Evolutionary conservation across 2,888 invertebrate species (phyloP).

Genomic region (Trimorus sp.): DNA sequence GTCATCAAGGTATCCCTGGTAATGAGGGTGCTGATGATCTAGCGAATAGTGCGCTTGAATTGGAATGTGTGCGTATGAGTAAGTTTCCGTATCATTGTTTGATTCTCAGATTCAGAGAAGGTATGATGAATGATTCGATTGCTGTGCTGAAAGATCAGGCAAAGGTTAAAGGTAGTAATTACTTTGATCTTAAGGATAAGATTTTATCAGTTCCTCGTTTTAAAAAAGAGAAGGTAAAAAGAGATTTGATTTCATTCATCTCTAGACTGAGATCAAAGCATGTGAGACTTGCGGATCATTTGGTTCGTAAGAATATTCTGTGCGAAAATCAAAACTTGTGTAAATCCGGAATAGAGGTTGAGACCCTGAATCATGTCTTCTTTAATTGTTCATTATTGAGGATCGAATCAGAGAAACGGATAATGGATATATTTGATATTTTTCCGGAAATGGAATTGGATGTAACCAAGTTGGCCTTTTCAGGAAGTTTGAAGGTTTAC

Average conservation of each 20-base stretch:
- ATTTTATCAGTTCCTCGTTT: neutral
- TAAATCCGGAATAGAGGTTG: neutral
- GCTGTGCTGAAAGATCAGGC: neutral
- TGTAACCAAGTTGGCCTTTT: constrained; percentile 1
- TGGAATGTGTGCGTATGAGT: neutral
- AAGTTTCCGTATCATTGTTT: neutral
- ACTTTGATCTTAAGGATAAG: constrained; percentile 1
- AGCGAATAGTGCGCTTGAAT: neutral
- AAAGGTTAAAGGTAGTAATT: neutral
- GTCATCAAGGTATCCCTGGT: neutral
- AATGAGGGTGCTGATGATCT: neutral
- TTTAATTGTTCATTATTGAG: neutral
- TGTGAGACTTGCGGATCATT: neutral
- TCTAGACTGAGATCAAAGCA: neutral
- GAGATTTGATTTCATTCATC: neutral
- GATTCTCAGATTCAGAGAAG: neutral
- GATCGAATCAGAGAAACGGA: neutral
- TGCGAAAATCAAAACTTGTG: neutral
- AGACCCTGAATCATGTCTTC: neutral
- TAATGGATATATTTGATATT: constrained; percentile 9
- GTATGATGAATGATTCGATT: neutral
- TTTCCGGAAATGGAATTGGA: constrained; percentile 14
- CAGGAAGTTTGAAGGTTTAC: constrained; percentile 8
- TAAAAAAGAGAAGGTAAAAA: neutral
- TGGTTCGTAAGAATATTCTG: neutral